Evolutionary conservation across 2,113 vertebrate genomes (phyloP).

Genomic region (Oophaga pumilio): DNA sequence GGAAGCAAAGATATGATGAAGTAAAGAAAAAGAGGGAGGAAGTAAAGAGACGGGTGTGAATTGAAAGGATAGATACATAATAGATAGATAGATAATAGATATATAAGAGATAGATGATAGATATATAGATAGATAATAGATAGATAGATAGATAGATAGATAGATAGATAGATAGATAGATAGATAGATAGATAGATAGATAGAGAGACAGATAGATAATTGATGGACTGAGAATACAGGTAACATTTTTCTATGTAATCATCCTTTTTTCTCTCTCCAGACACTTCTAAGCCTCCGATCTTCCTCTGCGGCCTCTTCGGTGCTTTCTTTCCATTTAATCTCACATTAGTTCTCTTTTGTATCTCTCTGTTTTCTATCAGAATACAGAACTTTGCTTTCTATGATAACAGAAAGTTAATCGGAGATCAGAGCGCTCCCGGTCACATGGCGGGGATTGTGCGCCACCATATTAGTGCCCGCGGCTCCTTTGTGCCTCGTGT

Average conservation of each 20-base stretch:
- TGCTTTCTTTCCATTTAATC: background rate
- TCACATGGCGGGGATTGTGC: background rate
- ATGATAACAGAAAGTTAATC: background rate
- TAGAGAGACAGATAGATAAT: too few relatives aligned
- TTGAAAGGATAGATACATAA: too few relatives aligned
- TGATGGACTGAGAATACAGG: too few relatives aligned
- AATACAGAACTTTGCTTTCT: slow-evolving; percentile 3
- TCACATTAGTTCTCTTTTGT: slow-evolving; percentile 5
- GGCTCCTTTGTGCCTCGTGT: background rate
- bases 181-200: too few relatives aligned
- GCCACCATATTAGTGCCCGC: background rate
- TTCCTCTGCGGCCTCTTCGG: background rate
- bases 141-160: too few relatives aligned
- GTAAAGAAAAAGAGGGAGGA: too few relatives aligned
- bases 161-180: too few relatives aligned
- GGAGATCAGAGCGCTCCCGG: background rate
- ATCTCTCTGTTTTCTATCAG: background rate
- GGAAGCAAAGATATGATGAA: too few relatives aligned
- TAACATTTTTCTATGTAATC: background rate
- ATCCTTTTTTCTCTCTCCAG: background rate
- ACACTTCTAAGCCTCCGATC: too few relatives aligned
- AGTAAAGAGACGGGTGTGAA: too few relatives aligned
- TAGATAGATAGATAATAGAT: too few relatives aligned
- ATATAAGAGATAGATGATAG: too few relatives aligned
- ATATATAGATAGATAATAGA: background rate